Evolutionary conservation across 2,797 vertebrate species (phyloP).

Genomic region (Brotula barbata): DNA sequence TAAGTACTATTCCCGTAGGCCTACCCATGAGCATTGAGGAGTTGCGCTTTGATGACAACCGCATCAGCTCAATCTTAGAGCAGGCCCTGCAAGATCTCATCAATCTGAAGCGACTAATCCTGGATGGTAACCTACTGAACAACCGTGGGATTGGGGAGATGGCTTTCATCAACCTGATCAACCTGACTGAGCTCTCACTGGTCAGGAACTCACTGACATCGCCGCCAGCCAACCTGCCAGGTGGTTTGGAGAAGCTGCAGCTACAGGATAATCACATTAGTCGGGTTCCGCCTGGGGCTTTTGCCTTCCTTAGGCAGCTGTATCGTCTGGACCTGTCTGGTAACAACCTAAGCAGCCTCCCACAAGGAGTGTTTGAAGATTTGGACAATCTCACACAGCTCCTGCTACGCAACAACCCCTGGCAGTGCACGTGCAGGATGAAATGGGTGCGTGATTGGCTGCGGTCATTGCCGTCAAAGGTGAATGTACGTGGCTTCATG

Average conservation of each 20-base stretch:
- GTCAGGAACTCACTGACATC: slow-evolving; percentile 95
- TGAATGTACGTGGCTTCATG: slow-evolving; percentile 98
- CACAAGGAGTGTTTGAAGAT: slow-evolving; percentile 95
- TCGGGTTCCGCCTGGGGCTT: slow-evolving; percentile 90
- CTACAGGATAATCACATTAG: slow-evolving; percentile 99
- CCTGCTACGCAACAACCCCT: slow-evolving; percentile 97
- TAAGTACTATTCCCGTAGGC: slow-evolving; percentile 96
- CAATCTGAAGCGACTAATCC: slow-evolving; percentile 95
- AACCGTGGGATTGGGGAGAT: slow-evolving; percentile 95
- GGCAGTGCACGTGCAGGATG: slow-evolving; percentile 98
- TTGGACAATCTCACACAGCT: slow-evolving; percentile 99
- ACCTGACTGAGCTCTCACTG: slow-evolving; percentile 95
- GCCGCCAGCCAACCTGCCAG: slow-evolving; percentile 93
- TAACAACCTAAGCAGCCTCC: slow-evolving; percentile 97
- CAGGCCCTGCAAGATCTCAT: slow-evolving; percentile 96
- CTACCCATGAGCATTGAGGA: slow-evolving; percentile 98
- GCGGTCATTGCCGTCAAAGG: slow-evolving; percentile 88
- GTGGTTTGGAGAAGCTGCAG: slow-evolving; percentile 94
- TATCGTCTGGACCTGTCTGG: slow-evolving; percentile 98
- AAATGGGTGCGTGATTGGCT: slow-evolving; percentile 99
- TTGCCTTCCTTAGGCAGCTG: slow-evolving; percentile 93
- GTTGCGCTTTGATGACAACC: slow-evolving; percentile 98
- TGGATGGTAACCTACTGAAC: slow-evolving; percentile 98
- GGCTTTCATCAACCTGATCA: slow-evolving; percentile 94
- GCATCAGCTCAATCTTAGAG: slow-evolving; percentile 97